Evolutionary conservation across 2,113 vertebrate genomes (phyloP).

Genomic region (Gadus chalcogrammus): DNA sequence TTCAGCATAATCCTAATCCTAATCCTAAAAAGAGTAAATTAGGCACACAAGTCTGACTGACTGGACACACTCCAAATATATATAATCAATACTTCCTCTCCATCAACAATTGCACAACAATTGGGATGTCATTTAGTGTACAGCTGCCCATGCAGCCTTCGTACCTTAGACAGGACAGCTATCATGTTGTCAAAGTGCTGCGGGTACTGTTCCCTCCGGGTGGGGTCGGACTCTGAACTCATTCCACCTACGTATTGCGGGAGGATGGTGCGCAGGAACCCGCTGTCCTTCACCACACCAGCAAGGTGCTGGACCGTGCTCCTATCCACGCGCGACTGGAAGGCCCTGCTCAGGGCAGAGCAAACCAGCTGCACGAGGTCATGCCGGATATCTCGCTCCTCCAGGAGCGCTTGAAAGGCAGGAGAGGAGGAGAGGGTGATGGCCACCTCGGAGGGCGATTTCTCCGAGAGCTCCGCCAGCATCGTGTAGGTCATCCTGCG

Average conservation of each 20-base stretch:
- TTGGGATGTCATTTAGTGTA: too few relatives aligned
- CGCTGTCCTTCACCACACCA: constrained; percentile 79
- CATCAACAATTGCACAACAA: too few relatives aligned
- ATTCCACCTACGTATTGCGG: constrained; percentile 79
- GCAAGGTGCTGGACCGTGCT: constrained; percentile 79
- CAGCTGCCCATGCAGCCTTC: background rate
- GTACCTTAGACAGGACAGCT: constrained; percentile 75
- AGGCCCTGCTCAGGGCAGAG: constrained; percentile 80
- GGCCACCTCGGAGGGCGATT: constrained; percentile 81
- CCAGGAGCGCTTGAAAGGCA: constrained; percentile 72
- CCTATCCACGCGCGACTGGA: constrained; percentile 74
- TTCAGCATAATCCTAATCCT: too few relatives aligned
- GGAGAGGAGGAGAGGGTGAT: constrained; percentile 77
- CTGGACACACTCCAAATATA: too few relatives aligned
- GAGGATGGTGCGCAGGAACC: constrained; percentile 77
- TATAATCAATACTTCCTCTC: too few relatives aligned
- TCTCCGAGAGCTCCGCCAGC: constrained; percentile 76
- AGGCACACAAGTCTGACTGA: too few relatives aligned
- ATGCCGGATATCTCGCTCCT: constrained; percentile 67
- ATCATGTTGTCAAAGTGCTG: constrained; percentile 81
- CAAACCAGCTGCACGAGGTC: constrained; percentile 80
- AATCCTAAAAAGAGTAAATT: too few relatives aligned
- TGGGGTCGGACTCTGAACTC: constrained; percentile 66
- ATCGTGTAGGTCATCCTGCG: constrained; percentile 73
- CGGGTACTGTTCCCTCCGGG: constrained; percentile 73